Evolutionary conservation across 1,140 invertebrate species (phyloP), one percentile per base, ranked within the genome.

Genomic region (Bombus waltoni): DNA sequence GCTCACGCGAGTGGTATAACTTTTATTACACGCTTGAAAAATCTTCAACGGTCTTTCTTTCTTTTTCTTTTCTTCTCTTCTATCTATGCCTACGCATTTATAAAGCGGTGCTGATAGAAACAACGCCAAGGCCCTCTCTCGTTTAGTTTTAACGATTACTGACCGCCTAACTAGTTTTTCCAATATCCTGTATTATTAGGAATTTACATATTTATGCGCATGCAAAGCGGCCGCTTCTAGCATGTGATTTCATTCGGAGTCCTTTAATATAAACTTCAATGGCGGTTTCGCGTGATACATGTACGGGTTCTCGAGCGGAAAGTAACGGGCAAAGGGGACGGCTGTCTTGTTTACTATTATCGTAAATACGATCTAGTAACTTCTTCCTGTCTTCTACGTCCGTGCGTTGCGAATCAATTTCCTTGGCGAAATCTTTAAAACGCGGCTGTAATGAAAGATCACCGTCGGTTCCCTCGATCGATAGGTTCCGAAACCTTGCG

Each of bases 161-260:
- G 76, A 66, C 40, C 68, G 77, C 53, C 68, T 85, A 85, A 80
- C 83, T 80, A 73, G 83, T 65, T 80, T 77, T 72, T 62, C 57
- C 83, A 85, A 80, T 85, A 85, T 85, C 83, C 83, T 80, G 76
- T 85, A 85, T 85, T 85, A 85, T 85, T 85, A 85, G 68, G 40
- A 85, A 85, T 85, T 85, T 85, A 80, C 83, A 85, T 85, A 85
- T 85, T 85, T 85, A 85, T 85, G 77, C 18, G 76, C 76, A 47
- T 77, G 83, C 80, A 85, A 85, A 85, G 68, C 83, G 68, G 83
- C 65, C 66, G 77, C 83, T 80, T n/a, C 42, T 35, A 85, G 57
- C 77, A 38, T 85, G 68, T 85, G 83, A 85, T 85, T 85, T 72
- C 83, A 85, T 85, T 85, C 66, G 77, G 35, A 84, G 53, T 85